Base-by-base conservation (phyloP, 1,140 invertebrate species). In the Tribolium castaneum region DNA sequence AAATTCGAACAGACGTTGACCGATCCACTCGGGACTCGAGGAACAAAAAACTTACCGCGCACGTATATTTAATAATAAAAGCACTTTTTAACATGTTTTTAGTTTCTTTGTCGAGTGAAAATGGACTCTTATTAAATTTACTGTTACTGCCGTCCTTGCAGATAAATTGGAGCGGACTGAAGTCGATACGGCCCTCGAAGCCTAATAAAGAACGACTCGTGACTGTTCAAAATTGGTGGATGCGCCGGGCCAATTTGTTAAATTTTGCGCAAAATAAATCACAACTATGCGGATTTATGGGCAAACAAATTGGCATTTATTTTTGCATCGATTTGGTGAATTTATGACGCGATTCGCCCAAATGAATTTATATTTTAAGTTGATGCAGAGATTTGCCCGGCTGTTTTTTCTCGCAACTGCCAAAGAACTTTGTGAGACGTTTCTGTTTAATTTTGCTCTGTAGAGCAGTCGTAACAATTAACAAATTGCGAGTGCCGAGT, bases 101-200 rank as follows among this genome's bases (percentile, higher is more conserved):
- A 54, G 45, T 72, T n/a, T 22, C 50, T 72, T 49, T 72, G 70
- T 54, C 45, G 45, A 34, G 10, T 34, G 35, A 10, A 72, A 25
- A 12, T 56, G 52, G 19, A 72, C 6, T 50, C 50, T 25, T 54
- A 72, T 72, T 72, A 16, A 72, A 66, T 66, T 66, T 66, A 66
- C 9, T 14, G 25, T 34, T 16, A 25, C 70, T 19, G 70, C 34
- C 51, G 45, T 72, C 10, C 12, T 16, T 10, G 4, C 5, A 39
- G 30, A 70, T 50, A 50, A 70, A 50, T 50, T 50, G 35, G 25
- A 6, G 6, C 25, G 25, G 25, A 30, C 13, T 70, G 6, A 22
- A 70, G 62, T 70, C 62, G 62, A 71, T 71, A 71, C 79, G 78
- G 62, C 73, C 35, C 77, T 70, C 73, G 71, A 79, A 78, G 76